Base-by-base conservation (phyloP, 2,113 vertebrate species). In the Nematolebias whitei region DNA sequence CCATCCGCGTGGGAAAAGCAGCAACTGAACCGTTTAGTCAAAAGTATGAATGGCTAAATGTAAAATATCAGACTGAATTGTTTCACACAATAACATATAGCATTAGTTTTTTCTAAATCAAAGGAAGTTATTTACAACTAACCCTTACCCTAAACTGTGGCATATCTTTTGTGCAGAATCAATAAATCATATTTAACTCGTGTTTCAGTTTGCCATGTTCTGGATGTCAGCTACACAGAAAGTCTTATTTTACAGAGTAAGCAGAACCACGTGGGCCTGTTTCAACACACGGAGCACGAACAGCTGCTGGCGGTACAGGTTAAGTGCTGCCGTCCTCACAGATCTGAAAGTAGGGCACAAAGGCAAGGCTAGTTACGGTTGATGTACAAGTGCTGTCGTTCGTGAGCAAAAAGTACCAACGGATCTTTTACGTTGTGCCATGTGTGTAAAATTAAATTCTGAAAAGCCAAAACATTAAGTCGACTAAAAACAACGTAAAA, bases 291-390 rank as follows among this genome's bases (percentile, higher is more conserved):
- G 6, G 15, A 52, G 48, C 58, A 74, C 1, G n/a, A 87, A 84
- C 80, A 89, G 87, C 90, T 89, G 82, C 82, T n/a, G 8, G 9
- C 43, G 18, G 71, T 49, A 86, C 68, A 66, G 74, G 64, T 77
- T 68, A 78, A 68, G 43, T 59, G 63, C 54, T 74, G n/a, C 43
- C 2, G 47, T 47, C 32, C 48, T 52, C 51, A 26, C 4, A n/a
- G 18, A 40, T 51, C 26, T 41, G 44, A 22, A 57, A 52, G 35
- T 43, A 49, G 52, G 43, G 2, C 50, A 60, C 19, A 41, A 19
- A 50, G 18, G 52, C 15, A 51, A 62, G 0, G 12, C 49, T 14
- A 38, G 2, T 45, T 32, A 48, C 13, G 50, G 9, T 29, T 49
- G 6, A 19, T 32, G 39, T 5, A 23, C 6, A 47, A n/a, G 9